Percentiles rank a stretch among this genome's conserved stretches.
These are phyloP conservation scores for Pteronotus mesoamericanus DNA, from an alignment of 2,797 vertebrate species.

Conservation along the genomic window DNA sequence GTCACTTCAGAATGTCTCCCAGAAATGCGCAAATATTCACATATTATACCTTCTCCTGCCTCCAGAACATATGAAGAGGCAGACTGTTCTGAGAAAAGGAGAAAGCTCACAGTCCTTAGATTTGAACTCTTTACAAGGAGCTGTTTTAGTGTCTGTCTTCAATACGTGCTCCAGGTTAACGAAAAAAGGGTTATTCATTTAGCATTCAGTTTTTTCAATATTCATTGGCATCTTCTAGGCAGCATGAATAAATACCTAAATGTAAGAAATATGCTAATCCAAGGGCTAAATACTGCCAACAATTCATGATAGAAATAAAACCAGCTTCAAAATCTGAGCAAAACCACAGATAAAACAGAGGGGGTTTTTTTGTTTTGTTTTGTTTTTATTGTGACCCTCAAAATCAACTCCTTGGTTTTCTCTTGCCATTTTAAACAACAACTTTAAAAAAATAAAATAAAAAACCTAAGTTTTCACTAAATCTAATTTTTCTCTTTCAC, in stretches of 20 bases:
- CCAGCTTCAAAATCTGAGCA: conserved; percentile 21
- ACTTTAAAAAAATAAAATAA: not conserved
- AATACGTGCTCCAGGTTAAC: not conserved
- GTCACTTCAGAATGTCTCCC: conserved; percentile 2
- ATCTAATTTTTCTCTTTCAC: not conserved
- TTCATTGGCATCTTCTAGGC: not conserved
- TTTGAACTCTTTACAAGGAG: not conserved
- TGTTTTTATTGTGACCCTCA: not conserved
- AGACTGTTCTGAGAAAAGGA: not conserved
- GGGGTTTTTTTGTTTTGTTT: too few relatives aligned
- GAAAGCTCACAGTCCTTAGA: not conserved
- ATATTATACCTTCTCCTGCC: not conserved
- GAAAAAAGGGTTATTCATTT: not conserved
- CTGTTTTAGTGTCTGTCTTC: not conserved
- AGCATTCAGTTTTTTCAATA: not conserved
- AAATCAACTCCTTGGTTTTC: conserved; percentile 36
- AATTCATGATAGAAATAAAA: conserved; percentile 46
- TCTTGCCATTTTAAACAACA: conserved; percentile 19
- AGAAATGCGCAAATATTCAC: not conserved
- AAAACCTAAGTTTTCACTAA: conserved; percentile 21
- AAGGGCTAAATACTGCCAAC: conserved; percentile 34
- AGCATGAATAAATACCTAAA: conserved; percentile 14
- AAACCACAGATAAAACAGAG: conserved; percentile 58
- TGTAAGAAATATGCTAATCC: conserved; percentile 53
- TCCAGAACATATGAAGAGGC: not conserved